Evolutionary conservation across 2,113 vertebrate genomes (phyloP).

Genomic region (Mobula hypostoma): DNA sequence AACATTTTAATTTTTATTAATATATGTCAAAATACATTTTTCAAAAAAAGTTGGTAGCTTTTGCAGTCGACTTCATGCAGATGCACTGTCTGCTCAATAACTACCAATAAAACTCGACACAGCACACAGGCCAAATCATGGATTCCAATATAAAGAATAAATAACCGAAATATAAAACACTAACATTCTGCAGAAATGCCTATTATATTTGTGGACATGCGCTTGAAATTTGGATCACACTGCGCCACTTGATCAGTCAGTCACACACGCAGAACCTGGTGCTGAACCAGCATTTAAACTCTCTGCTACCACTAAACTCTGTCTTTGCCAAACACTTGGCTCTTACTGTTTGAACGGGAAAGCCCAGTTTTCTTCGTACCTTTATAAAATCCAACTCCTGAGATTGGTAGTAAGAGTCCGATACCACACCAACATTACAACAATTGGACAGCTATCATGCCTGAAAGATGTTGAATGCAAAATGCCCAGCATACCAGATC

Average conservation of each 20-base stretch:
- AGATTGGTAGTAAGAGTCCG: slow-evolving; percentile 75
- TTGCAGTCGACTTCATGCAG: slow-evolving; percentile 77
- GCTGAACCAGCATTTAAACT: slow-evolving; percentile 42
- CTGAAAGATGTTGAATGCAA: slow-evolving; percentile 44
- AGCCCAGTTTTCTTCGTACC: slow-evolving; percentile 64
- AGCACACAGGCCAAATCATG: slow-evolving; percentile 67
- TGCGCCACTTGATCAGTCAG: background rate
- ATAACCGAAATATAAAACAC: slow-evolving; percentile 84
- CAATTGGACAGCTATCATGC: slow-evolving; percentile 52
- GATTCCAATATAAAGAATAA: slow-evolving; percentile 77
- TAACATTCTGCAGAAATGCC: slow-evolving; percentile 77
- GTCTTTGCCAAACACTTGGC: background rate
- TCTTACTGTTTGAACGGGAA: slow-evolving; percentile 40
- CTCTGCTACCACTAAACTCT: background rate
- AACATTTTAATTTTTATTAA: slow-evolving; percentile 68
- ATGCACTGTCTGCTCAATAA: slow-evolving; percentile 76
- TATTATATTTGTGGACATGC: slow-evolving; percentile 68
- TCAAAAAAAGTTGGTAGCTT: slow-evolving; percentile 68
- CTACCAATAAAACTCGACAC: slow-evolving; percentile 75
- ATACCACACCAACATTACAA: slow-evolving; percentile 72
- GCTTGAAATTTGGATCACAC: slow-evolving; percentile 59
- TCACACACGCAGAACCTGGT: slow-evolving; percentile 9
- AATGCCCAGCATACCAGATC: slow-evolving; percentile 55
- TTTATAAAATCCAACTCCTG: slow-evolving; percentile 72
- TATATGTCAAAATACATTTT: slow-evolving; percentile 83